Percentiles rank a stretch among this genome's conserved stretches.
Conservation (phyloP, 2,797 vertebrate species). For the Momotus momota region DNA sequence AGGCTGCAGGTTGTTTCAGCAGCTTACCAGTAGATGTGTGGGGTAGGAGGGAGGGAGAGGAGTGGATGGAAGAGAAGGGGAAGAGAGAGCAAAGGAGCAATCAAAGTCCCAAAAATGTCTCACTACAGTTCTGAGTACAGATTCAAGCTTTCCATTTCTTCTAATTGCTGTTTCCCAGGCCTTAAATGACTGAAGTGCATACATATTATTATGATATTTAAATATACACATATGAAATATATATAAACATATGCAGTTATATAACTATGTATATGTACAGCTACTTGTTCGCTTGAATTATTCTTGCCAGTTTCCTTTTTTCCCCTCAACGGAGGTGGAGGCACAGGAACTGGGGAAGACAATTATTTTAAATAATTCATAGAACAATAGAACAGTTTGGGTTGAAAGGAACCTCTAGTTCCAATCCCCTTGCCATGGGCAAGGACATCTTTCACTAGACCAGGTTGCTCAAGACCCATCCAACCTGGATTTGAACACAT, state of each 20-base stretch:
- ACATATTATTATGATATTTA: background rate
- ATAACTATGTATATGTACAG: background rate
- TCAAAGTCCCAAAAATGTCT: background rate
- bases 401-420: too few relatives aligned
- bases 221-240: background rate
- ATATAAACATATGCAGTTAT: background rate
- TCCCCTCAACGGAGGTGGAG: background rate
- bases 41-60: background rate
- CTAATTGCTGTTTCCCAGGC: background rate
- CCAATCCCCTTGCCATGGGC: too few relatives aligned
- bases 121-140: background rate
- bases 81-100: background rate
- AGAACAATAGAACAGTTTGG: too few relatives aligned
- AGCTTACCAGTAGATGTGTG: fast-evolving
- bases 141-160: background rate
- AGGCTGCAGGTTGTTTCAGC: background rate
- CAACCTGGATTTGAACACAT: too few relatives aligned
- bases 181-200: background rate
- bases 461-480: too few relatives aligned
- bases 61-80: fast-evolving
- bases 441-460: too few relatives aligned
- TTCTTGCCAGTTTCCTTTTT: background rate
- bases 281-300: background rate
- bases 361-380: background rate
- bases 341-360: background rate